phyloP scores from a whole-genome alignment of 2,888 invertebrate species.

The Pristionchus entomophagus region DNA sequence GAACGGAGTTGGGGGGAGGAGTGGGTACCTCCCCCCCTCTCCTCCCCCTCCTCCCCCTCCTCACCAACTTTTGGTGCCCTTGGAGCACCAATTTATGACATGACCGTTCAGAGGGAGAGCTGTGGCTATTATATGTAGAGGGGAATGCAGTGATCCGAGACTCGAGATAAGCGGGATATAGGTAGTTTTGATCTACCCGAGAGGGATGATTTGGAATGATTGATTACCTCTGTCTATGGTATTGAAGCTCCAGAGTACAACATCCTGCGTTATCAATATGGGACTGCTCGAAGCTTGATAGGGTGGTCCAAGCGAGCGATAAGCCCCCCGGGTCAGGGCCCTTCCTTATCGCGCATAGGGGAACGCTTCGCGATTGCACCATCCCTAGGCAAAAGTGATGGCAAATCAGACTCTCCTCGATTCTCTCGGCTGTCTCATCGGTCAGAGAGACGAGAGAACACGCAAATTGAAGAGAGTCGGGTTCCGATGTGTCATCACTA shows the following conservation, averaged over 20 bases:
- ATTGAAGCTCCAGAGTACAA: no score
- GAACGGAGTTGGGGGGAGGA: no score
- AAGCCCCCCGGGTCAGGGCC: background rate
- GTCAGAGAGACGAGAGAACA: no score
- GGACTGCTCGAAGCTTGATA: no score
- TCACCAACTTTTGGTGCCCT: background rate
- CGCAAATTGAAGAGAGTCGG: no score
- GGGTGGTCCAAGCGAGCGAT: background rate
- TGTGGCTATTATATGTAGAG: background rate
- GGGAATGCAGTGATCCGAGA: background rate
- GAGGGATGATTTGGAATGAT: slow-evolving; percentile 1
- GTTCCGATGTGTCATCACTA: no score
- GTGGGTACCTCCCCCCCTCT: background rate
- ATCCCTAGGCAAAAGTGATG: background rate
- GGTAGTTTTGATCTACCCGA: slow-evolving; percentile 8
- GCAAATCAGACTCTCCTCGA: no score
- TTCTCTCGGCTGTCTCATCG: no score
- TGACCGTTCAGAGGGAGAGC: background rate
- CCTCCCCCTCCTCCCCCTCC: background rate
- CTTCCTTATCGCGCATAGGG: background rate
- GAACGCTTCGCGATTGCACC: background rate
- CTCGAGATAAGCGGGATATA: background rate
- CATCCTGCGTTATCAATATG: no score
- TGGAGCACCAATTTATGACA: slow-evolving; percentile 26
- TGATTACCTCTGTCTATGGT: background rate